Base-by-base conservation (phyloP, 2,888 invertebrate genomes). In the Lydus trimaculatus region DNA sequence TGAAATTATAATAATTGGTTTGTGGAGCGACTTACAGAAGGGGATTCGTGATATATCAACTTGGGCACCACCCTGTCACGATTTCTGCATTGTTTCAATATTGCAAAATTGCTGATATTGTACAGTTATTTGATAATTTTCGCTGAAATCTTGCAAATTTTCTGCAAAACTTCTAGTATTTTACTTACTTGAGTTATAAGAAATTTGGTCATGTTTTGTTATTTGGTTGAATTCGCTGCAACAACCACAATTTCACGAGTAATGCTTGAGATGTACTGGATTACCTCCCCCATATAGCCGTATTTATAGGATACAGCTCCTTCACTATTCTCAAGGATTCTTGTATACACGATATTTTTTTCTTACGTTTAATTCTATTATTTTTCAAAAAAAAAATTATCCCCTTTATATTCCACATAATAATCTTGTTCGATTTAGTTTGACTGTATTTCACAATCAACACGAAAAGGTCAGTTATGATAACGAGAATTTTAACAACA, bases 21-120 rank as follows among this genome's bases (percentile, higher is more conserved):
- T 31, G 13, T 52, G 17, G 9, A 1, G 58, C n/a, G n/a, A n/a
- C n/a, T n/a, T n/a, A n/a, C n/a, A n/a, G n/a, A n/a, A n/a, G n/a
- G n/a, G n/a, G 62, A 43, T 61, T 74, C 74, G 74, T 73, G 74
- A 74, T 73, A 74, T 70, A 70, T 72, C 74, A 73, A 64, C 48
- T 23, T 8, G 9, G 60, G 59, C 69, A 66, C 71, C 70, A 70
- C 74, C 73, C 67, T 61, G 62, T 71, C 74, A 74, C 70, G 70
- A 70, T 7, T 48, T 6, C 13, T 43, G 33, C 56, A 36, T 36
- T 56, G 17, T 31, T 63, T 52, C 25, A 56, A 7, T 4, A 25
- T 48, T 48, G 48, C 48, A 23, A 20, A 48, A 48, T 48, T 48
- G 48, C 5, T n/a, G n/a, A n/a, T n/a, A n/a, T n/a, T n/a, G n/a